A percentile compares a stretch with the other conserved stretches of the same genome.
These are phyloP conservation scores for Bambusicola thoracicus DNA, from an alignment of 2,113 vertebrate genomes.

Conservation along the genomic window DNA sequence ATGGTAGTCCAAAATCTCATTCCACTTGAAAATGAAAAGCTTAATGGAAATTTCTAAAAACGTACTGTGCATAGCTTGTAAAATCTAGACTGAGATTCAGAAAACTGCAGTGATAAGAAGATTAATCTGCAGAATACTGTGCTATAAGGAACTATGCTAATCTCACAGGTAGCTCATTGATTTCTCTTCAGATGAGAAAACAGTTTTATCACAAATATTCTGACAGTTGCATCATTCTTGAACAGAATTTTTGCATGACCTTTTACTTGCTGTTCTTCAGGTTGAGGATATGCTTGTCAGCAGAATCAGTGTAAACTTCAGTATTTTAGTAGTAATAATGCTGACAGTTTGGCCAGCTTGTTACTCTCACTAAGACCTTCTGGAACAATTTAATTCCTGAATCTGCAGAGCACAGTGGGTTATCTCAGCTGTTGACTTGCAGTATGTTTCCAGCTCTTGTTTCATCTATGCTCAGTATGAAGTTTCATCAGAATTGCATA, in stretches of 20 bases:
- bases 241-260: not conserved
- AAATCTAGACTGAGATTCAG: not conserved
- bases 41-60: not conserved
- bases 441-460: not conserved
- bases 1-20: not conserved
- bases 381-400: not conserved
- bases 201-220: not conserved
- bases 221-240: not conserved
- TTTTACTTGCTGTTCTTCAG: not conserved
- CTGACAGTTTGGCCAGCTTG: not conserved
- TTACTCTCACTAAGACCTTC: not conserved
- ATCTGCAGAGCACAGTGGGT: fast-evolving
- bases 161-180: not conserved
- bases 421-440: not conserved
- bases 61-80: not conserved
- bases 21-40: not conserved
- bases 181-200: not conserved
- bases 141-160: not conserved
- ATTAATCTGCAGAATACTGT: not conserved
- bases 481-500: not conserved
- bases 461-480: not conserved
- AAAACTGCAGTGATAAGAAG: not conserved
- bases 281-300: not conserved
- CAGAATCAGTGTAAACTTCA: not conserved
- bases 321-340: not conserved